phyloP scores from a whole-genome alignment of 2,113 vertebrate species.

The Solea solea region DNA sequence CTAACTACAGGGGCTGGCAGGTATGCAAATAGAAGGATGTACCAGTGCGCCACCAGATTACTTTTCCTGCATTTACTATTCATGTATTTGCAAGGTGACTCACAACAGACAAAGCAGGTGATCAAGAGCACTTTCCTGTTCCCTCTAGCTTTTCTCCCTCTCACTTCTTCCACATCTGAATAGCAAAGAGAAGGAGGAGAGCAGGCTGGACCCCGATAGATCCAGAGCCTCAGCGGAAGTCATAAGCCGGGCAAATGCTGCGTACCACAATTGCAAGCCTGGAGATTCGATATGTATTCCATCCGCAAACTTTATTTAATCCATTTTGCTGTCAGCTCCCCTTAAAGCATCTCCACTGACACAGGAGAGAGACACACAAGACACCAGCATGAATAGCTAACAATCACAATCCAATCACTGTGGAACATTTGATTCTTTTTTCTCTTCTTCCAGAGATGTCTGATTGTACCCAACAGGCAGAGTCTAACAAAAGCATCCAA shows the following conservation, averaged over 20 bases:
- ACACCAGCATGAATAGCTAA: conserved; percentile 44
- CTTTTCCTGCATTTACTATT: conserved; percentile 84
- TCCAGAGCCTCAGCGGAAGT: conserved; percentile 76
- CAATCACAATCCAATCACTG: conserved; percentile 48
- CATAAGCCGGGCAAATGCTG: conserved; percentile 76
- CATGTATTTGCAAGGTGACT: conserved; percentile 89
- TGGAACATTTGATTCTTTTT: conserved; percentile 24
- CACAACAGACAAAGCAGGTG: conserved; percentile 84
- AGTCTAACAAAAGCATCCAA: conserved; percentile 23
- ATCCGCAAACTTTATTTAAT: conserved; percentile 81
- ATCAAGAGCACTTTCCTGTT: conserved; percentile 75
- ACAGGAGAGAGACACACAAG: conserved; percentile 55
- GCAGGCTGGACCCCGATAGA: conserved; percentile 65
- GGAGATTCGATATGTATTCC: conserved; percentile 80
- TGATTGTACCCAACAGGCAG: not conserved
- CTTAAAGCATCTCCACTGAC: conserved; percentile 66
- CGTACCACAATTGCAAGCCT: conserved; percentile 69
- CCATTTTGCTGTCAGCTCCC: conserved; percentile 79
- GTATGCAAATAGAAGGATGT: conserved; percentile 83
- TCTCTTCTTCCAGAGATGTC: not conserved
- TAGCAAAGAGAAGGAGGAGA: conserved; percentile 53
- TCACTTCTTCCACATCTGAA: conserved; percentile 44
- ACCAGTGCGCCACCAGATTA: conserved; percentile 80
- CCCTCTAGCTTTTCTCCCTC: conserved; percentile 38
- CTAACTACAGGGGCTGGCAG: conserved; percentile 78